Evolutionary conservation across 1,140 invertebrate genomes (phyloP).

Genomic region (Ditylenchus dipsaci): DNA sequence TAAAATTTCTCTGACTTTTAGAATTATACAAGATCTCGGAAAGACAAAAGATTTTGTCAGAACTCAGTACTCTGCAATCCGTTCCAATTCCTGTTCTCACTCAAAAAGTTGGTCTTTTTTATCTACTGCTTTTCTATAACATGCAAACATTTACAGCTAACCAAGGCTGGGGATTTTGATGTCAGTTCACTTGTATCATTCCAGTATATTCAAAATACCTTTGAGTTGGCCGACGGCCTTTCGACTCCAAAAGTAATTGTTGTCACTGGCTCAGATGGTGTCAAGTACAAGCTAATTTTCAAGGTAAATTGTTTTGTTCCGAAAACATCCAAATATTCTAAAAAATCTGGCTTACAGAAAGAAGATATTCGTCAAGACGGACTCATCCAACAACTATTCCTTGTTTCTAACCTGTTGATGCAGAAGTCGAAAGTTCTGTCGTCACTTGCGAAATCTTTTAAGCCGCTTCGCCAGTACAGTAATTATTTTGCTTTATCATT

Average conservation of each 20-base stretch:
- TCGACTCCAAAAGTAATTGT: slow-evolving; percentile 10
- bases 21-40: background rate
- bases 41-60: background rate
- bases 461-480: slow-evolving; percentile 51
- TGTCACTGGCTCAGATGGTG: slow-evolving; percentile 6
- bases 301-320: slow-evolving; percentile 9
- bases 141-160: background rate
- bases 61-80: background rate
- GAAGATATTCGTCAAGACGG: slow-evolving; percentile 16
- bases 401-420: slow-evolving; percentile 15
- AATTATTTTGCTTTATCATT: too few species aligned
- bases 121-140: background rate
- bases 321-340: background rate
- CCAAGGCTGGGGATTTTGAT: background rate
- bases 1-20: background rate
- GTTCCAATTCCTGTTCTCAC: background rate
- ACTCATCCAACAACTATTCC: slow-evolving; percentile 11
- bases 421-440: slow-evolving; percentile 2
- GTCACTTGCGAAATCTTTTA: slow-evolving; percentile 61
- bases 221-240: slow-evolving; percentile 10
- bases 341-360: slow-evolving; percentile 2
- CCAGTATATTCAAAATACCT: background rate
- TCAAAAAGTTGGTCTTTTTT: background rate
- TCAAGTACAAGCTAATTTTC: slow-evolving; percentile 14
- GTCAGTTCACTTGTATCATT: background rate